Conservation (phyloP, 2,888 invertebrate species). For the Chymomyza procnemis region DNA sequence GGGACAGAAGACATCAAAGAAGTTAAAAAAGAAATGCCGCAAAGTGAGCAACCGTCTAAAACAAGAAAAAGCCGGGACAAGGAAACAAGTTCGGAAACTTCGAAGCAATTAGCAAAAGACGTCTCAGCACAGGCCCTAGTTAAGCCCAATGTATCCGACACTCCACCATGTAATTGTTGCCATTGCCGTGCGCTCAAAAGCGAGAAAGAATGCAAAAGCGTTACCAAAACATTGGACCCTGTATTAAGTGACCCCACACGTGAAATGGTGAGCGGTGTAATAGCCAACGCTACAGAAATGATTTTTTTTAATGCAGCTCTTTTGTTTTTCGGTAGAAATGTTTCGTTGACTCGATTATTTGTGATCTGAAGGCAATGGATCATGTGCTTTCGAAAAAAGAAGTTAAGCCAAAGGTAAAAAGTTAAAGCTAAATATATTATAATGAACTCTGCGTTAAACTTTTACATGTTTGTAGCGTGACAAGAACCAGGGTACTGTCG, state of each 20-base stretch:
- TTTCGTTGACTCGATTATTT: slow-evolving; percentile 72
- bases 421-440: not conserved
- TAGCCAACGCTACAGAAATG: not conserved
- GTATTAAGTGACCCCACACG: slow-evolving; percentile 44
- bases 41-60: too few species aligned
- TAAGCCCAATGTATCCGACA: not conserved
- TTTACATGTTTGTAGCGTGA: not conserved
- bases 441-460: slow-evolving; percentile 2
- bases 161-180: slow-evolving; percentile 56
- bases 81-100: too few species aligned
- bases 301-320: not conserved
- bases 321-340: slow-evolving; percentile 55
- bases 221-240: slow-evolving; percentile 48
- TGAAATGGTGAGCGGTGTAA: slow-evolving; percentile 47
- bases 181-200: slow-evolving; percentile 58
- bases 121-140: not conserved
- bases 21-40: too few species aligned
- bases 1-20: too few species aligned
- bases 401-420: slow-evolving; percentile 48
- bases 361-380: slow-evolving; percentile 72
- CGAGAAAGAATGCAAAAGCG: slow-evolving; percentile 47
- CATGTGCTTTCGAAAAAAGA: slow-evolving; percentile 55
- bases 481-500: slow-evolving; percentile 2
- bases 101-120: not conserved
- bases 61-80: too few species aligned